A percentile compares a stretch with the other conserved stretches of the same genome.
Evolutionary conservation across 2,113 vertebrate species (phyloP).

Genomic region (Hystrix brachyura): DNA sequence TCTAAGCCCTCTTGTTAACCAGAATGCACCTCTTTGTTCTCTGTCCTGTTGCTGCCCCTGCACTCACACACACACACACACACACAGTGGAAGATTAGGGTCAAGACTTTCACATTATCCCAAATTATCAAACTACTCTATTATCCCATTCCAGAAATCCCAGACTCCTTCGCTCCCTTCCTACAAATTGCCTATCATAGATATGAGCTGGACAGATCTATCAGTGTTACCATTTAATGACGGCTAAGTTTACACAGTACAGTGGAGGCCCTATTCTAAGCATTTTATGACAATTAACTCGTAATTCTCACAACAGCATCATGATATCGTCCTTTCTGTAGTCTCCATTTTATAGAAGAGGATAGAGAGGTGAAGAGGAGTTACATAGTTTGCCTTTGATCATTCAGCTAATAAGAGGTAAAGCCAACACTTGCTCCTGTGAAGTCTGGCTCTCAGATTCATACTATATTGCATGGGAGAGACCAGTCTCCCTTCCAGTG

Average conservation of each 20-base stretch:
- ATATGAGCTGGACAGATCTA: neutral
- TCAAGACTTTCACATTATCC: neutral
- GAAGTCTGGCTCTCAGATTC: neutral
- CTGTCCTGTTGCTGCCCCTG: neutral
- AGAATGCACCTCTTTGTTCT: neutral
- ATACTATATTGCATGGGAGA: neutral
- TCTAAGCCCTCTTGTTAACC: neutral
- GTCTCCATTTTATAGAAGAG: neutral
- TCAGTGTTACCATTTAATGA: neutral
- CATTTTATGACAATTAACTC: neutral
- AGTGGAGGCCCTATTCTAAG: neutral
- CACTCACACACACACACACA: no score
- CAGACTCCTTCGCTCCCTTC: neutral
- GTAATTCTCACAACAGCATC: neutral
- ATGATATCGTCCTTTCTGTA: neutral
- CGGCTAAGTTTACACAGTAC: neutral
- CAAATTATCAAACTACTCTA: neutral
- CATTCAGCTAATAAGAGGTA: neutral
- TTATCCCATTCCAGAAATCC: neutral
- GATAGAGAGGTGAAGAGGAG: neutral
- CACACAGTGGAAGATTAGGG: neutral
- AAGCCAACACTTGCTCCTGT: fast-evolving
- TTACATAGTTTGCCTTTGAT: neutral
- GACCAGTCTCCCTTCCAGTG: neutral
- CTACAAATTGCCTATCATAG: no score